Evolutionary conservation across 2,888 invertebrate species (phyloP), one percentile per base, ranked within the genome.

Genomic region (Cosmopolites sordidus): DNA sequence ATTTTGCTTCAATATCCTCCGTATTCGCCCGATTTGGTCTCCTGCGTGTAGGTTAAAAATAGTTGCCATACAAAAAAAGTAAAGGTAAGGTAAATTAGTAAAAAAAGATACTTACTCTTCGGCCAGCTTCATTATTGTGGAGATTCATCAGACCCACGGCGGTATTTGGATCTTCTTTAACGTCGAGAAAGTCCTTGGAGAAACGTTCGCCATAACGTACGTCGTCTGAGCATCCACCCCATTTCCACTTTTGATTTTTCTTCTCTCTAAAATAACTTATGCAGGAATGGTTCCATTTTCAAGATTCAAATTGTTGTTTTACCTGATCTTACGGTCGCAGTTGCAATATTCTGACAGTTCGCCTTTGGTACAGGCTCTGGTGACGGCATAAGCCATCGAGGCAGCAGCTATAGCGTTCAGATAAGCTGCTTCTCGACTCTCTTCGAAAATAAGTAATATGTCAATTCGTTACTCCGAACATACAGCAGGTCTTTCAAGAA

Each of bases 141-240:
- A 92, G 78, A 73, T 93, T 93, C 86, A 94, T 91, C 44, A 93
- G 76, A 1, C 89, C 89, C 46, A 83, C 81, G 18, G 88, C 84
- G 14, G 83, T 81, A 51, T 81, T 80, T 47, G 79, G 79, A 64
- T 86, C 84, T 75, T 93, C 92, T 63, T 82, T 83, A 1, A 88
- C 81, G 67, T 94, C 93, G 30, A 91, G 84, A 74, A 93, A 93
- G 60, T 92, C 88, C 64, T 86, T 83, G 67, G 92, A 90, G 72
- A 91, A 90, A 69, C 83, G 83, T 67, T 89, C 87, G 2, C 92
- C 92, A 63, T 87, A 92, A 70, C 86, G 79, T 60, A 90, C 87
- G 64, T 91, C 89, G 84, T 93, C 92, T 30, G 92, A 93, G 73
- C 94, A 94, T 0, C 93, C 93, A 54, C 93, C 92, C 94, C 94